phyloP scores from a whole-genome alignment of 2,113 vertebrate genomes.

The Neogobius melanostomus region DNA sequence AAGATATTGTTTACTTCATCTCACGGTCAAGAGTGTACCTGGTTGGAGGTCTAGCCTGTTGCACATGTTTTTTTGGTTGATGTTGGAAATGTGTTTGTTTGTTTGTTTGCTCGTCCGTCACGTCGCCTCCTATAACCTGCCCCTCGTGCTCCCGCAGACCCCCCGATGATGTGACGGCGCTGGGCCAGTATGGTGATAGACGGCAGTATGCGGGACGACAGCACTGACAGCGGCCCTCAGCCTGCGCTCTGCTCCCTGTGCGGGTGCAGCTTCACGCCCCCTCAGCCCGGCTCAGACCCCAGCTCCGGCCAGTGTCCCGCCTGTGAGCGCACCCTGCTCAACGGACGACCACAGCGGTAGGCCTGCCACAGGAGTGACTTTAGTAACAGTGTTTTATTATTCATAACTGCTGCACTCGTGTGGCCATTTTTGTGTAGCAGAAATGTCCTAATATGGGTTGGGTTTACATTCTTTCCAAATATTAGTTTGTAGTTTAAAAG shows the following conservation, averaged over 20 bases:
- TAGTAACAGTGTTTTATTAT: too few species aligned
- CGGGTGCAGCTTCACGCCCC: constrained; percentile 38
- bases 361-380: too few species aligned
- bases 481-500: too few species aligned
- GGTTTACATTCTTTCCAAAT: too few species aligned
- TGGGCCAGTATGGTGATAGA: constrained; percentile 28
- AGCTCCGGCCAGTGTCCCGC: constrained; percentile 46
- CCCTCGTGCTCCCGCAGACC: constrained; percentile 24
- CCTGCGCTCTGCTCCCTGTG: constrained; percentile 53
- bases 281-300: constrained; percentile 21
- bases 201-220: constrained; percentile 57
- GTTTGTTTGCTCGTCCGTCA: background rate
- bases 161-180: constrained; percentile 5
- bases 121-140: background rate
- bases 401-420: too few species aligned
- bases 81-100: too few species aligned
- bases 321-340: constrained; percentile 45
- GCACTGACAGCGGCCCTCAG: constrained; percentile 22
- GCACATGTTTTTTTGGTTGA: too few species aligned
- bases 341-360: constrained; percentile 1
- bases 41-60: too few species aligned
- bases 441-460: too few species aligned
- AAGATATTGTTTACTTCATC: too few species aligned
- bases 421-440: too few species aligned
- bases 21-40: too few species aligned